These are phyloP conservation scores for Leptopilina clavipes DNA, from an alignment of 1,140 invertebrate genomes.

Conservation along the genomic window DNA sequence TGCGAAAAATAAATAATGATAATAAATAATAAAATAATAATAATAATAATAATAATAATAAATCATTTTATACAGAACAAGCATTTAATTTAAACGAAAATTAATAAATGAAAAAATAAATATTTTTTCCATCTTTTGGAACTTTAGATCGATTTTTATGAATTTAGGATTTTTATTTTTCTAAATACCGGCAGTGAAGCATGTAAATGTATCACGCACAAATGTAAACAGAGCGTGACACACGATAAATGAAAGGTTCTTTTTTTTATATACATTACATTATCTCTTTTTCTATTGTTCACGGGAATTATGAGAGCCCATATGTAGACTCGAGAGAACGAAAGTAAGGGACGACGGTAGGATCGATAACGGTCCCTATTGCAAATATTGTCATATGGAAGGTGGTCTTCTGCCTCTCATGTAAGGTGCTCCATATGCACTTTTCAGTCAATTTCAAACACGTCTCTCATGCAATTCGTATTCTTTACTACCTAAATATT, in stretches of 20 bases:
- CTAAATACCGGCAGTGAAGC: neutral
- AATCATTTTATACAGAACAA: no score
- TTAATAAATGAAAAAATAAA: no score
- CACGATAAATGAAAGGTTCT: neutral
- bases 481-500: constrained; percentile 3
- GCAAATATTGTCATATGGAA: constrained; percentile 55
- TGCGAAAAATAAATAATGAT: no score
- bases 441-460: constrained; percentile 13
- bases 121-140: no score
- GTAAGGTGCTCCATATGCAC: constrained; percentile 51
- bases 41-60: no score
- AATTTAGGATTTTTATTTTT: no score
- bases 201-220: neutral
- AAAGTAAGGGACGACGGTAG: constrained; percentile 46
- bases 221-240: constrained; percentile 30
- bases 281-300: neutral
- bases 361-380: constrained; percentile 61
- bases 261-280: neutral
- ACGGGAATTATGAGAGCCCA: constrained; percentile 48
- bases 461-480: neutral
- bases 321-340: constrained; percentile 46
- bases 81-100: no score
- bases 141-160: no score
- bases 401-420: constrained; percentile 40
- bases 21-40: no score